Base-by-base conservation (phyloP, 2,888 invertebrate species). In the Dasysyrphus tricinctus region DNA sequence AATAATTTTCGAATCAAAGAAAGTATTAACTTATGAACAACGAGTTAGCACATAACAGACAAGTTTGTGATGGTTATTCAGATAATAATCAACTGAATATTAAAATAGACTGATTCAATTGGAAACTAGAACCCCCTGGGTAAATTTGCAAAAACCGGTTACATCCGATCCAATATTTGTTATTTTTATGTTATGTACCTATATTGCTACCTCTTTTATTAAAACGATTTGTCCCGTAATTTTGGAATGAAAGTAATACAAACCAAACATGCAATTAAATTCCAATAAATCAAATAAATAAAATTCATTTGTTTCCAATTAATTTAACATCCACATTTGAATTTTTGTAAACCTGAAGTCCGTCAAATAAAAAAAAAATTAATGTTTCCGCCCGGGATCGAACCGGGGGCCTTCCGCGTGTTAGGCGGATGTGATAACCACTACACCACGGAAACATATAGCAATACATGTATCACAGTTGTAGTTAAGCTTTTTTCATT, bases 391-490 rank as follows among this genome's bases (percentile, higher is more conserved):
- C 89, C 89, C 89, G 89, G 90, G 89, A 88, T 90, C 89, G 90
- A 90, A 90, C 90, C 89, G 89, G 89, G 89, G 89, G 89, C 90
- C 90, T 90, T 89, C 88, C 89, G 90, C 90, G 90, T 90, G 90
- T 90, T 88, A 90, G 89, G 90, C 90, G 89, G 88, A 89, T 88
- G 89, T 90, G 89, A 90, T 90, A 90, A 90, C 88, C 91, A 76
- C 89, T 91, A 89, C 89, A 91, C 89, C 88, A 89, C 89, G 78
- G 88, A 90, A 89, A 88, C 90, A 69, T 39, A 24, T 78, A 2
- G 3, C 0, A 5, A 42, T n/a, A 5, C 1, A 4, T 14, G 1
- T 42, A 9, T 34, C 5, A 4, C 32, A 32, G 32, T 4, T 5
- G 5, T 5, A 32, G 32, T 32, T 4, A 32, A 4, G 32, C 5